Evolutionary conservation across 1,140 invertebrate species (phyloP), one percentile per base, ranked within the genome.

Genomic region (Palaemon carinicauda): DNA sequence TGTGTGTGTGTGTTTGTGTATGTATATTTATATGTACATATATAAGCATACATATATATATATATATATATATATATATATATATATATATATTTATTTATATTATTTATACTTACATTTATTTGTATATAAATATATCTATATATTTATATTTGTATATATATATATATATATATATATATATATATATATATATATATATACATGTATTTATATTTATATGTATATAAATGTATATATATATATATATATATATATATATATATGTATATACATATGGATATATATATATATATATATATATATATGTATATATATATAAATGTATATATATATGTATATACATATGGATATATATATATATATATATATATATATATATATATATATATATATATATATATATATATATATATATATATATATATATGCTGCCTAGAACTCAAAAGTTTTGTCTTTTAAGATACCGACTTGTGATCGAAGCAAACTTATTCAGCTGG

Each of bases 221-320:
- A 60, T 60, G 14, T 60, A 60, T 60, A 60, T 60, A 60, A 4
- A 60, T 60, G 14, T 60, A 60, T 60, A 60, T 60, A 60, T 60
- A 60, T 60, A 60, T 60, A 60, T 60, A 60, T 60, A 60, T 60
- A 60, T 60, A 60, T 60, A 60, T 60, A 60, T 60, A 60, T 60
- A 60, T 60, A 60, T 60, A 60, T 60, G 14, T 60, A n/a, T 60
- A 60, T 60, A 60, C 14, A 60, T 60, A 60, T 60, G 14, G 3
- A 60, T 60, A 60, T 60, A 60, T 4, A 12, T 60, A 60, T 12
- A 3, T 4, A 7, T 60, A 60, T 60, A 60, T 5, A 12, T 10
- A 60, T 7, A 60, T 7, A 60, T 15, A 10, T 7, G 14, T 60
- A 3, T 60, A 60, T 7, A 0, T 60, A 60, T 10, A 0, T 15